Conservation (phyloP, 1,140 invertebrate species). For the Limonius californicus region DNA sequence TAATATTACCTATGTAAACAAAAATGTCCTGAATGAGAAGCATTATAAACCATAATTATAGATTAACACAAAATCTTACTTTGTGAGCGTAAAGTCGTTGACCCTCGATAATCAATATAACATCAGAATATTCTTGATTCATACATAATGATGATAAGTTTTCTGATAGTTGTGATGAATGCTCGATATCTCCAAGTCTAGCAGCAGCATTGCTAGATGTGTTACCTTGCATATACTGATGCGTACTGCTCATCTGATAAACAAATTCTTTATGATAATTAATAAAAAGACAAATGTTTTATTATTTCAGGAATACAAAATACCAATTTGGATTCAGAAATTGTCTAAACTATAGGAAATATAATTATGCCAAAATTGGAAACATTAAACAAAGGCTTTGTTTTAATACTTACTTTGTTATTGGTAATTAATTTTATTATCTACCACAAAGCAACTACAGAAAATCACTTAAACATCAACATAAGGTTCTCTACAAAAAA, state of each 20-base stretch:
- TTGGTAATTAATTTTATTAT: background rate
- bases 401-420: too few relatives aligned
- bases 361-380: too few relatives aligned
- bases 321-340: background rate
- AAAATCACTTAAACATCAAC: background rate
- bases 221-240: constrained; percentile 35
- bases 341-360: background rate
- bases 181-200: constrained; percentile 43
- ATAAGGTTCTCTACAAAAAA: too few relatives aligned
- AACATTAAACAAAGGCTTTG: too few relatives aligned
- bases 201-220: constrained; percentile 21
- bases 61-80: background rate
- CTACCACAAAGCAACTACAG: background rate
- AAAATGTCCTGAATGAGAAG: too few relatives aligned
- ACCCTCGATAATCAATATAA: constrained; percentile 83
- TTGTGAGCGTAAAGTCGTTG: constrained; percentile 82
- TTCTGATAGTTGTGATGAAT: constrained; percentile 61
- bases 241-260: constrained; percentile 30
- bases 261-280: background rate
- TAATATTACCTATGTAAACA: constrained; percentile 61
- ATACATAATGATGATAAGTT: constrained; percentile 79
- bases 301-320: too few relatives aligned
- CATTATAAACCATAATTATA: background rate
- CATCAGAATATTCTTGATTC: constrained; percentile 87
- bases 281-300: too few relatives aligned